Conservation (phyloP, 2,888 invertebrate genomes). For the Antitype chi region DNA sequence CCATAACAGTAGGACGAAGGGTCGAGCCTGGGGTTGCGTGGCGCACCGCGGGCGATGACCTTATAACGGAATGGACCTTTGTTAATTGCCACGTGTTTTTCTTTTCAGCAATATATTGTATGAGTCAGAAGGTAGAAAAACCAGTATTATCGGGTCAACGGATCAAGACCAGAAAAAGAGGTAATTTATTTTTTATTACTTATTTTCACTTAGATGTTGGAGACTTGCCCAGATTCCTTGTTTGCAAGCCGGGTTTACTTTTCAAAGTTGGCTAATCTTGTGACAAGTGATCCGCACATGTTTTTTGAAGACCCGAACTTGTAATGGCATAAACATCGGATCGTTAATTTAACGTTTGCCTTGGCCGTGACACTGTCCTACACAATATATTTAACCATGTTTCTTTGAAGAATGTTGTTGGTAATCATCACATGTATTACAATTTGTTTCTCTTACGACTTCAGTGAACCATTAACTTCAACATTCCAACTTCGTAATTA, state of each 20-base stretch:
- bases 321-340: conserved; percentile 58
- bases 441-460: conserved; percentile 1
- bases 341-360: conserved; percentile 63
- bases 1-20: conserved; percentile 76
- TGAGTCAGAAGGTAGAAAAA: conserved; percentile 99
- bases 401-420: conserved; percentile 38
- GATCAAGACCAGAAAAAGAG: conserved; percentile 99
- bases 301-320: conserved; percentile 22
- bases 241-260: conserved; percentile 35
- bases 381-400: conserved; percentile 32
- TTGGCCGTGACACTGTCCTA: conserved; percentile 69
- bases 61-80: conserved; percentile 75
- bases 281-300: conserved; percentile 36
- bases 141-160: conserved; percentile 99
- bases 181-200: conserved; percentile 88
- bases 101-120: conserved; percentile 97
- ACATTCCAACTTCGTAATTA: background rate
- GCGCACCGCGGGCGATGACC: conserved; percentile 85
- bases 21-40: conserved; percentile 66
- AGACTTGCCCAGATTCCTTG: conserved; percentile 49
- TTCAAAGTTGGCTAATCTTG: conserved; percentile 35
- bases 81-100: conserved; percentile 89
- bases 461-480: background rate
- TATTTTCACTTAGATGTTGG: conserved; percentile 57
- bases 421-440: conserved; percentile 47